Evolutionary conservation across 1,140 invertebrate genomes (phyloP).

Genomic region (fruit fly (Drosophila melanogaster)): DNA sequence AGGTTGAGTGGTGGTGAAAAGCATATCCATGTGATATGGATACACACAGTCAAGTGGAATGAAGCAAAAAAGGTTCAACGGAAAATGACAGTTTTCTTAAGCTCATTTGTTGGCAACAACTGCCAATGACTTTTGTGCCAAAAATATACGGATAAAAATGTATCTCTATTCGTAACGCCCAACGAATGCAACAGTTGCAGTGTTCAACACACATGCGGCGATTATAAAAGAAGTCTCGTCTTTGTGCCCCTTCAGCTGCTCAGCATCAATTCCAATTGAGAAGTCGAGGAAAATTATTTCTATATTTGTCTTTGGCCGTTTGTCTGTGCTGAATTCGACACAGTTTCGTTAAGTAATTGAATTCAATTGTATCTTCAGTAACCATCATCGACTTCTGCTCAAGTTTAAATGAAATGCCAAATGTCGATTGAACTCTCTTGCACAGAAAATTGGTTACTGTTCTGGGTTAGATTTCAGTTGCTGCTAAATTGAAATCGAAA

Average conservation of each 20-base stretch:
- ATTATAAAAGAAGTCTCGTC: conserved; percentile 38
- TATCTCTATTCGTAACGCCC: conserved; percentile 43
- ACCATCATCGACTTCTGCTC: conserved; percentile 15
- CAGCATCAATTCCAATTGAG: conserved; percentile 20
- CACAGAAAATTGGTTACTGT: conserved; percentile 9
- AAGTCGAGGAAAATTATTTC: conserved; percentile 39
- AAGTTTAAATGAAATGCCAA: conserved; percentile 40
- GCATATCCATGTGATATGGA: conserved; percentile 30
- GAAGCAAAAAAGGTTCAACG: conserved; percentile 67
- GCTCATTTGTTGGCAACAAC: conserved; percentile 64
- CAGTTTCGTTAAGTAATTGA: conserved; percentile 70
- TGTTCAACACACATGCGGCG: conserved; percentile 50
- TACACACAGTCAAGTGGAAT: conserved; percentile 66
- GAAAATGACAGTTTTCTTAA: conserved; percentile 79
- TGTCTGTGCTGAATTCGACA: conserved; percentile 37
- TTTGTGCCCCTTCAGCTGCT: conserved; percentile 2
- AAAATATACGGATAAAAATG: conserved; percentile 48
- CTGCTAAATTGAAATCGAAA: conserved; percentile 2
- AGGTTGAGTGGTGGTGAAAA: neutral
- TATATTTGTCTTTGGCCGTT: conserved; percentile 51
- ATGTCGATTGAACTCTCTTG: conserved; percentile 27
- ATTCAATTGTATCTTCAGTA: conserved; percentile 58
- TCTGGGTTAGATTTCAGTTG: conserved; percentile 5
- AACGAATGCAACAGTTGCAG: conserved; percentile 38
- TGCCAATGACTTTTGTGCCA: conserved; percentile 57